Percentiles rank a stretch among this genome's conserved stretches.
These are phyloP conservation scores for Andrena cerasifolii DNA, from an alignment of 1,140 invertebrate species.

Conservation along the genomic window DNA sequence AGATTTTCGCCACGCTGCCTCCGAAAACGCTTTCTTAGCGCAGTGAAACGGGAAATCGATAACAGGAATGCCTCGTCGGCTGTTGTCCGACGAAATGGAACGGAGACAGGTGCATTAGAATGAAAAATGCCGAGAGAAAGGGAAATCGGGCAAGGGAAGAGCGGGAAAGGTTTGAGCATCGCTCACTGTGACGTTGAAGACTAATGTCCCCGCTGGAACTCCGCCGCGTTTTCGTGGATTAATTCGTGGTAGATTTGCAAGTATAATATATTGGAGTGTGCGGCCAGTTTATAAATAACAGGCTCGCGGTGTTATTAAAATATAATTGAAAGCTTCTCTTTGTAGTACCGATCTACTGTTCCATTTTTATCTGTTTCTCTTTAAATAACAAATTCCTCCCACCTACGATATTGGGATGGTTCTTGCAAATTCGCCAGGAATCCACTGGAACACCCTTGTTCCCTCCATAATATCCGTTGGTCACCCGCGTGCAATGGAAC, in stretches of 20 bases:
- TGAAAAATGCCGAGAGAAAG: conserved; percentile 25
- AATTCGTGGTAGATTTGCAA: conserved; percentile 4
- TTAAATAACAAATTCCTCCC: no score
- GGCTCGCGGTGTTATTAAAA: no score
- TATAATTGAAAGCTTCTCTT: no score
- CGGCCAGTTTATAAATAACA: background rate
- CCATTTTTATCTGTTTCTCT: no score
- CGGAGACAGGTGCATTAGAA: conserved; percentile 38
- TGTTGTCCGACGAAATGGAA: conserved; percentile 26
- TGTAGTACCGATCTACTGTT: no score
- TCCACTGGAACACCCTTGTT: no score
- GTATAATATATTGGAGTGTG: background rate
- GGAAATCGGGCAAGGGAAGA: conserved; percentile 30
- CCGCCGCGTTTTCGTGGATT: conserved; percentile 8
- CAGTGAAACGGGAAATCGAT: conserved; percentile 31
- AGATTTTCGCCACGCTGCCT: background rate
- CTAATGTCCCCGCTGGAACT: conserved; percentile 8
- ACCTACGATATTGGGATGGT: no score
- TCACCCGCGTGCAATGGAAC: no score
- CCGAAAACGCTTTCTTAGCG: background rate
- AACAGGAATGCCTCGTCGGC: background rate
- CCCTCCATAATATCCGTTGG: no score
- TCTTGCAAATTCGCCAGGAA: no score
- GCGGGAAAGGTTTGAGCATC: conserved; percentile 13
- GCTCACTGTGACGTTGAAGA: conserved; percentile 1